Evolutionary conservation across 37 sponge, comb jelly and placozoan genomes (phyloP).

Genomic region (Lycopodina hypogea): DNA sequence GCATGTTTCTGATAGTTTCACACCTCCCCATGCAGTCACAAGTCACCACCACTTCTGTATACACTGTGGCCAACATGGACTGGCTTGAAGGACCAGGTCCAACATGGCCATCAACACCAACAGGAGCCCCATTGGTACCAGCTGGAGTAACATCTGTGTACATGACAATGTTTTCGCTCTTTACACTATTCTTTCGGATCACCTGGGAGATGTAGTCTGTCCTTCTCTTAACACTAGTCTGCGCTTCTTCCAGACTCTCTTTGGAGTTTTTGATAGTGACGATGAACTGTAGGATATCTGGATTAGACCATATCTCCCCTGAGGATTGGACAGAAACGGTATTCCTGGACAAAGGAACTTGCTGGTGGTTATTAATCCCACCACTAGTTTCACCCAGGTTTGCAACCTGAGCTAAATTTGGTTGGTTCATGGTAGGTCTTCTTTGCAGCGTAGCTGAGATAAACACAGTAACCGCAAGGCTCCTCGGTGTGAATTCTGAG

Average conservation of each 20-base stretch:
- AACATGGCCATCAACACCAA: background rate
- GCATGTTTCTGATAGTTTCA: constrained; percentile 39
- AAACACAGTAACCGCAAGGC: too few species aligned
- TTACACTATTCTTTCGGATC: constrained; percentile 52
- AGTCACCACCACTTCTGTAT: constrained; percentile 29
- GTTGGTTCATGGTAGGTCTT: background rate
- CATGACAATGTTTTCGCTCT: constrained; percentile 8
- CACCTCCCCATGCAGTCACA: constrained; percentile 17
- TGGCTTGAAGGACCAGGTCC: background rate
- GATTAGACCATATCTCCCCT: constrained; percentile 32
- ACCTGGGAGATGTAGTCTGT: constrained; percentile 63
- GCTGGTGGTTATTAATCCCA: background rate
- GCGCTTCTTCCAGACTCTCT: constrained; percentile 50
- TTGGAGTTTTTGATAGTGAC: constrained; percentile 50
- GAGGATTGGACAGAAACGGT: constrained; percentile 46
- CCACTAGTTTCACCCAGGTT: background rate
- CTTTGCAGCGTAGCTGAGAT: background rate
- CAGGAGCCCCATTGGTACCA: background rate
- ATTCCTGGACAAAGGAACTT: background rate
- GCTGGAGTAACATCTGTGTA: constrained; percentile 37
- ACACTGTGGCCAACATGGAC: constrained; percentile 13
- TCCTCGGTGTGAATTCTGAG: too few species aligned
- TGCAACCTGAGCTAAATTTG: too few species aligned
- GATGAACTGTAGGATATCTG: constrained; percentile 33
- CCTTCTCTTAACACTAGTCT: constrained; percentile 63